Conservation (phyloP, 2,797 vertebrate genomes). For the Chrosomus eos region DNA sequence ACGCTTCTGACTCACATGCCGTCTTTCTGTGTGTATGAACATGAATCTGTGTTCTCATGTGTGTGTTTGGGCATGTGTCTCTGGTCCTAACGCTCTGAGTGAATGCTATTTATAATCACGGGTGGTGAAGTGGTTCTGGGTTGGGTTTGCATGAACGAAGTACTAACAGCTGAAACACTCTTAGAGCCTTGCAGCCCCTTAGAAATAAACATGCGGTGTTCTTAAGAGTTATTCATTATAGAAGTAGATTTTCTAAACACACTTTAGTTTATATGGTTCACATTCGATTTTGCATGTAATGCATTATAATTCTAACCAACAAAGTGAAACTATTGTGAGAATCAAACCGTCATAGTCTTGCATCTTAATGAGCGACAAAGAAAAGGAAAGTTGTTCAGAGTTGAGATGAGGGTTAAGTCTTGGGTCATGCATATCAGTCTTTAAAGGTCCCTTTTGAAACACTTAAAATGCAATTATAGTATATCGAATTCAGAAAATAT, state of each 20-base stretch:
- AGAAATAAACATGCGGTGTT: constrained; percentile 48
- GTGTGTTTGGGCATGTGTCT: constrained; percentile 37
- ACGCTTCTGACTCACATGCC: constrained; percentile 64
- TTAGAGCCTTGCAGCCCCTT: constrained; percentile 40
- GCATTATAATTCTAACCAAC: background rate
- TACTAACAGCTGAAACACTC: constrained; percentile 65
- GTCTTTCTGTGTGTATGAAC: constrained; percentile 66
- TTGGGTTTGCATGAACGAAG: constrained; percentile 25
- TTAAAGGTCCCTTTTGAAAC: background rate
- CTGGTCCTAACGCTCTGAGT: constrained; percentile 43
- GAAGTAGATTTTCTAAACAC: background rate
- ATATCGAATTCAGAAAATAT: background rate
- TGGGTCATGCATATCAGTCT: background rate
- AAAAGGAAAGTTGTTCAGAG: constrained; percentile 17
- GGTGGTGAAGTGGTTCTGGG: constrained; percentile 40
- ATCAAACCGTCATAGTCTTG: background rate
- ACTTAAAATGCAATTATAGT: background rate
- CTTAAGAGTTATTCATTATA: constrained; percentile 49
- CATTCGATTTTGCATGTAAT: background rate
- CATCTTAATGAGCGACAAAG: background rate
- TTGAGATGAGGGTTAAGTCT: background rate
- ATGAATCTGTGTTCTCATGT: constrained; percentile 31
- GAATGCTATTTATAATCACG: constrained; percentile 56
- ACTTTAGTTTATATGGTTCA: background rate
- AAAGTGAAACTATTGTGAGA: background rate